phyloP scores from a whole-genome alignment of 2,797 vertebrate genomes.

The Adrianichthys oophorus region DNA sequence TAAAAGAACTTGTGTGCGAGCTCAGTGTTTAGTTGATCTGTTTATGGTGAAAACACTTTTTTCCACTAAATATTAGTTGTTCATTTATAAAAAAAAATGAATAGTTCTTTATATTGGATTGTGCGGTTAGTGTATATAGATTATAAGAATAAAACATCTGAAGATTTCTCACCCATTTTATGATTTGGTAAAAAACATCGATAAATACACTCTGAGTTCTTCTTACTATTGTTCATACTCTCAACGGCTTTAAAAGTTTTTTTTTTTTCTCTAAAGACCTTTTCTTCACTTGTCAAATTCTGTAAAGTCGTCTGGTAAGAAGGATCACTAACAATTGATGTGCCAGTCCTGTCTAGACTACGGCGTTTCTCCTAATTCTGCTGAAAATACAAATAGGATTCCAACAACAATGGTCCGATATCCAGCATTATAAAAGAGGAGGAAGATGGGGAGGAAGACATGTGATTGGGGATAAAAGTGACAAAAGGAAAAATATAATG shows the following conservation, averaged over 20 bases:
- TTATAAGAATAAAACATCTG: no score
- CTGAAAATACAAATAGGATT: conserved; percentile 80
- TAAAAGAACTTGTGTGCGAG: background rate
- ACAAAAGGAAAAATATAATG: conserved; percentile 54
- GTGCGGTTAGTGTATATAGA: no score
- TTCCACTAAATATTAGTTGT: no score
- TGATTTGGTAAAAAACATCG: no score
- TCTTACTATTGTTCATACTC: no score
- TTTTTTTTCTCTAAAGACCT: conserved; percentile 8
- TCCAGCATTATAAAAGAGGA: conserved; percentile 56
- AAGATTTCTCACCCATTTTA: no score
- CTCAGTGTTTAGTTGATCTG: no score
- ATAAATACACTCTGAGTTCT: no score
- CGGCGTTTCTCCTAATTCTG: conserved; percentile 77
- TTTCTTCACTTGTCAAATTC: conserved; percentile 59
- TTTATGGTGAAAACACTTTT: no score
- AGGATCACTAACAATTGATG: conserved; percentile 74
- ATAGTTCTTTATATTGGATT: no score
- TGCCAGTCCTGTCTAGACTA: conserved; percentile 73
- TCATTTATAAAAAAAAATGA: no score
- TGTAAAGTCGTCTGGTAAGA: conserved; percentile 63
- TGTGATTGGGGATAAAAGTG: conserved; percentile 59
- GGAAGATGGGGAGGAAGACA: conserved; percentile 51
- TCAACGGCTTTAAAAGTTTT: no score
- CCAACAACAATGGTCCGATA: conserved; percentile 80